A percentile compares a stretch with the other conserved stretches of the same genome.
phyloP scores from a whole-genome alignment of 1,140 invertebrate species.

The Chrysomallon squamiferum region DNA sequence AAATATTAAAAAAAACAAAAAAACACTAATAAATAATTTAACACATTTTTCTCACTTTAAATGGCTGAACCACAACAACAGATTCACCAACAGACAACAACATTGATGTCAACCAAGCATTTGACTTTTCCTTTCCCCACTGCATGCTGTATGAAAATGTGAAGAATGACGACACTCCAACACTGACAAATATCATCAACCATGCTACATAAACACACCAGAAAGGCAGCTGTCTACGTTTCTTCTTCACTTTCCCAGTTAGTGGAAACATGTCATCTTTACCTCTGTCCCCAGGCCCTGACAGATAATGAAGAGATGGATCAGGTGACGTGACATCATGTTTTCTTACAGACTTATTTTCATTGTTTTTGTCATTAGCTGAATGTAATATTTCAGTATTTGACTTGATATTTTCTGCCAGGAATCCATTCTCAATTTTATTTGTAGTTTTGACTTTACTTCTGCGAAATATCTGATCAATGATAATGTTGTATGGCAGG shows the following conservation, averaged over 20 bases:
- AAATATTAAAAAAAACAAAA: too few species aligned
- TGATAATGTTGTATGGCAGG: slow-evolving; percentile 50
- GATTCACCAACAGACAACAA: slow-evolving; percentile 39
- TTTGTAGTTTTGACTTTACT: slow-evolving; percentile 31
- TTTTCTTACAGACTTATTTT: not conserved
- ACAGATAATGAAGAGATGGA: not conserved
- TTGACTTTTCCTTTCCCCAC: slow-evolving; percentile 47
- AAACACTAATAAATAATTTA: too few species aligned
- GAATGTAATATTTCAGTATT: not conserved
- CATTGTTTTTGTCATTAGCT: not conserved
- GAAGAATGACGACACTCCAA: slow-evolving; percentile 38
- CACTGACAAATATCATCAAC: slow-evolving; percentile 32
- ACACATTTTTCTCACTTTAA: slow-evolving; percentile 34
- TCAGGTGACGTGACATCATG: not conserved
- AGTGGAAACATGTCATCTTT: too few species aligned
- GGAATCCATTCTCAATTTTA: slow-evolving; percentile 25
- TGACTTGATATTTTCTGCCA: slow-evolving; percentile 17
- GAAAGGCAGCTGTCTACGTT: slow-evolving; percentile 28
- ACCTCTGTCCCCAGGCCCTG: too few species aligned
- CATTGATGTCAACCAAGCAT: slow-evolving; percentile 43
- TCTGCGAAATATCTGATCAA: slow-evolving; percentile 54
- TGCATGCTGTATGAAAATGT: slow-evolving; percentile 53
- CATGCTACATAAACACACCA: slow-evolving; percentile 44
- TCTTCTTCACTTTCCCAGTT: not conserved
- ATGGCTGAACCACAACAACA: slow-evolving; percentile 38